These are phyloP conservation scores for Phyllotis vaccarum DNA, from an alignment of 2,797 vertebrate species.

Conservation along the genomic window DNA sequence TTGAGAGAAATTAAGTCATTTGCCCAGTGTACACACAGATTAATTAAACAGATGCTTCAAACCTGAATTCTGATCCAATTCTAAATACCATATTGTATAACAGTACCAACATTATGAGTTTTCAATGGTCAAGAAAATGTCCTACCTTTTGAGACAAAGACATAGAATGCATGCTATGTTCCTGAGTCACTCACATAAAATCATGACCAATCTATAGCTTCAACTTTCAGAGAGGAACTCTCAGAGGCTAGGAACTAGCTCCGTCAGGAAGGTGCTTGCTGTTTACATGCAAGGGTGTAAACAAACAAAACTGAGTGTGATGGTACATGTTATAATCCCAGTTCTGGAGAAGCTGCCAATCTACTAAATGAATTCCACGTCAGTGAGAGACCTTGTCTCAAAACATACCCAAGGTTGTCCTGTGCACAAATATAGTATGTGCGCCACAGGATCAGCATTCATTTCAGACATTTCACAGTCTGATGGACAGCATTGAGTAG, in stretches of 20 bases:
- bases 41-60: not conserved
- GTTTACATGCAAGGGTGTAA: not conserved
- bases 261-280: not conserved
- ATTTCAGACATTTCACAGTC: slow-evolving; percentile 55
- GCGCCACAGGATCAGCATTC: not conserved
- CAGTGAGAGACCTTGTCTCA: not conserved
- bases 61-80: slow-evolving; percentile 45
- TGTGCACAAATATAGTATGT: not conserved
- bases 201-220: slow-evolving; percentile 16
- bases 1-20: slow-evolving; percentile 52
- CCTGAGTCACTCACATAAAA: not conserved
- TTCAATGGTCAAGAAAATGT: slow-evolving; percentile 26
- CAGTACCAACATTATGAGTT: not conserved
- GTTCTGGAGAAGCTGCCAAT: not conserved
- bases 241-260: not conserved
- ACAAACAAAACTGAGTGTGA: not conserved
- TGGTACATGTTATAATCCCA: no score
- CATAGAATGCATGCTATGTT: not conserved
- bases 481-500: not conserved
- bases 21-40: slow-evolving; percentile 2
- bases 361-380: not conserved
- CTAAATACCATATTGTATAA: slow-evolving; percentile 42
- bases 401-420: not conserved
- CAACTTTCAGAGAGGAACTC: slow-evolving; percentile 28
- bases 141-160: slow-evolving; percentile 4